Evolutionary conservation across 2,888 invertebrate genomes (phyloP).

Genomic region (Pseudococcus jackbeardsleyi): DNA sequence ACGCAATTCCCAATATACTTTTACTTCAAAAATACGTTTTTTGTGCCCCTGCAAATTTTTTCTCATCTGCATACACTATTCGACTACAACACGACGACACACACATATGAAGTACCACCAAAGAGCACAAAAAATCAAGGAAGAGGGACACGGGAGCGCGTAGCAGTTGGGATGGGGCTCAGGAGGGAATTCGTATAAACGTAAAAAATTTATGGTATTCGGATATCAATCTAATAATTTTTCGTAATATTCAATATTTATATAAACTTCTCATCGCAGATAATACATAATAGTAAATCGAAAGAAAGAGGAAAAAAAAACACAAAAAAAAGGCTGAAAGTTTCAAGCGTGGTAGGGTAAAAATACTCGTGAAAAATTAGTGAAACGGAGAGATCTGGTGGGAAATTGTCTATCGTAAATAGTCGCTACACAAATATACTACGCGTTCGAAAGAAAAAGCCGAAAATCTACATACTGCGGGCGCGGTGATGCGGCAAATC

Average conservation of each 20-base stretch:
- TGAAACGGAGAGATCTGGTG: slow-evolving; percentile 1
- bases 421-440: background rate
- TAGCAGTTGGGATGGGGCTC: background rate
- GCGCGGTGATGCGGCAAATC: background rate
- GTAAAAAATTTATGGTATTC: slow-evolving; percentile 1
- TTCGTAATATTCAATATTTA: background rate
- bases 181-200: slow-evolving; percentile 14
- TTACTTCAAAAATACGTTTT: background rate
- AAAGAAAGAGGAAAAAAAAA: background rate
- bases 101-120: background rate
- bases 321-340: slow-evolving; percentile 1
- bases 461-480: background rate
- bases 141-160: background rate
- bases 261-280: background rate
- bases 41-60: background rate
- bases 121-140: background rate
- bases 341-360: slow-evolving; percentile 4
- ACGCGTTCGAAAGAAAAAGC: background rate
- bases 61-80: background rate
- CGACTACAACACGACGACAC: background rate
- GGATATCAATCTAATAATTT: background rate
- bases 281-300: background rate
- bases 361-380: slow-evolving; percentile 12
- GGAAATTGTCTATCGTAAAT: slow-evolving; percentile 3
- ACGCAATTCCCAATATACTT: no score